These are phyloP conservation scores for Heliconius ethilla DNA, from an alignment of 2,888 invertebrate genomes.

Conservation along the genomic window DNA sequence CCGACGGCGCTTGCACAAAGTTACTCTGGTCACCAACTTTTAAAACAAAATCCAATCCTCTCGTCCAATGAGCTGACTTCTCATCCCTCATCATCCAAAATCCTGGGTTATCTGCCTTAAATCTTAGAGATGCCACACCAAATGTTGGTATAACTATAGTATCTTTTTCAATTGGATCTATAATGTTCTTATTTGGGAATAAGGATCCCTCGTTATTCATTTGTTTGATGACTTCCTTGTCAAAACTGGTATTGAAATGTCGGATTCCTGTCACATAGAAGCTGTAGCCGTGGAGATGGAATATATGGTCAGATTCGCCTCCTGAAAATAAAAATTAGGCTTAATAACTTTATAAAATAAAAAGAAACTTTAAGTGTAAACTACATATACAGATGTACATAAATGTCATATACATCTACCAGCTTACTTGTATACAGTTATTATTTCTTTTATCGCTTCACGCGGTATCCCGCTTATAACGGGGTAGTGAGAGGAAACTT, in stretches of 20 bases:
- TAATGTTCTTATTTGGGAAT: conserved; percentile 79
- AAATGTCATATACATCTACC: too few species aligned
- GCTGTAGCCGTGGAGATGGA: conserved; percentile 89
- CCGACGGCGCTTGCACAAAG: conserved; percentile 85
- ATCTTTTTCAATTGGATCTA: conserved; percentile 86
- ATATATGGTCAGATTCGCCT: conserved; percentile 85
- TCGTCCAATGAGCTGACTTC: conserved; percentile 86
- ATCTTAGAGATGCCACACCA: conserved; percentile 86
- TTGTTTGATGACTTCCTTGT: conserved; percentile 78
- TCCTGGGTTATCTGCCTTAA: conserved; percentile 89
- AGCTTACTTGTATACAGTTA: too few species aligned
- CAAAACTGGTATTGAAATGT: conserved; percentile 76
- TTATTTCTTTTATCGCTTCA: too few species aligned
- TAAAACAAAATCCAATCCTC: conserved; percentile 88
- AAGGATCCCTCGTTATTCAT: conserved; percentile 82
- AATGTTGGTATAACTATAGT: conserved; percentile 87
- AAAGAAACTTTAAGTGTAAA: not conserved
- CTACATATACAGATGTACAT: too few species aligned
- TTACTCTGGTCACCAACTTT: conserved; percentile 86
- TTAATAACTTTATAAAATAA: not conserved
- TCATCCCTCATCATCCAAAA: conserved; percentile 92
- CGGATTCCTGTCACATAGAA: conserved; percentile 85
- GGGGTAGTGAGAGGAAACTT: too few species aligned
- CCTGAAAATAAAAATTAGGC: conserved; percentile 63
- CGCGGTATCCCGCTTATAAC: too few species aligned